Base-by-base conservation (phyloP, 2,797 vertebrate genomes). In the Cuniculus paca region DNA sequence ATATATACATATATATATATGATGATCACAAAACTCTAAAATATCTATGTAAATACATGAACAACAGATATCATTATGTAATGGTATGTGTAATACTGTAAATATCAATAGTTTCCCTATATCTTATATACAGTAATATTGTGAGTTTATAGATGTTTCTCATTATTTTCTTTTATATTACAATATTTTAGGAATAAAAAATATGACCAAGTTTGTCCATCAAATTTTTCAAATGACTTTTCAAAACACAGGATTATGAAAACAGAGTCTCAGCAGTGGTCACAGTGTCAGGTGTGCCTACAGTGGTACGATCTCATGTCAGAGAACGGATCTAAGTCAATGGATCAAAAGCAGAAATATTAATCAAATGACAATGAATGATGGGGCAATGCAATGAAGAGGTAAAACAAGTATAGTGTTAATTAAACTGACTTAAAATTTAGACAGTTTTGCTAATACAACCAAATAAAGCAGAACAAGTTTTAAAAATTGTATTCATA, bases 381-480 rank as follows among this genome's bases (percentile, higher is more conserved):
- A 92, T 82, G 17, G 6, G 26, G 3, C 1, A 70, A 92, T 56
- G 75, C 5, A 83, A 0, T n/a, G 31, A 36, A 70, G 50, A 83
- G 13, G 10, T 36, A 70, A 60, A 82, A 85, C 65, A 48, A 20
- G 11, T 31, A 84, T 17, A 7, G 12, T 31, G 26, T 26, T 80
- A 19, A 56, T 70, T 63, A 90, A 92, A 86, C n/a, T 91, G 22
- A 86, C 17, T 90, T 60, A 74, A 93, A 94, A 92, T 81, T 63
- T 80, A 75, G 93, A 11, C 16, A 63, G 45, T 75, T 26, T 93
- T 74, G 13, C 19, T 93, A 91, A 84, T n/a, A 90, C 39, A 77
- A 58, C 4, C 9, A 81, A 74, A 65, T 45, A 90, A 45, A 88
- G 56, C 17, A 86, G 20, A 92, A 78, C 56, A 45, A 4, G 4